Conservation (phyloP, 2,888 invertebrate genomes). For the Dryadula phaetusa region DNA sequence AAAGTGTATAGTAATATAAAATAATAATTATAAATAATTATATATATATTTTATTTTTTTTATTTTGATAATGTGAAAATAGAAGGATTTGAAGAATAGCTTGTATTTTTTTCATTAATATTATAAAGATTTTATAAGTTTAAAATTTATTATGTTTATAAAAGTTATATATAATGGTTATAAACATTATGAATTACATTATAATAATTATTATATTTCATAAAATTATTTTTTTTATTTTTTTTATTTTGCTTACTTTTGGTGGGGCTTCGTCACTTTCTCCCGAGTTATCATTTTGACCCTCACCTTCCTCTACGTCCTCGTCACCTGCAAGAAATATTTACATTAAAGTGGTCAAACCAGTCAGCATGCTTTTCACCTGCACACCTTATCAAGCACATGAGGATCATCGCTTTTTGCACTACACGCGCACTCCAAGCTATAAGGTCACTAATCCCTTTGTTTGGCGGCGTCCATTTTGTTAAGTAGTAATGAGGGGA, state of each 20-base stretch:
- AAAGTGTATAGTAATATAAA: too few species aligned
- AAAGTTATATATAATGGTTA: neutral
- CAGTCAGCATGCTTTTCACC: slow-evolving; percentile 61
- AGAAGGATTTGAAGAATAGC: too few species aligned
- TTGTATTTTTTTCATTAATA: too few species aligned
- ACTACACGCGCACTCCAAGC: slow-evolving; percentile 73
- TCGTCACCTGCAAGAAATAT: slow-evolving; percentile 84
- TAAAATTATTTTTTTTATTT: slow-evolving; percentile 1
- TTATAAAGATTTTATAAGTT: too few species aligned
- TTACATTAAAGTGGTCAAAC: slow-evolving; percentile 74
- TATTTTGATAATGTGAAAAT: too few species aligned
- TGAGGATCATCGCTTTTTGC: slow-evolving; percentile 58
- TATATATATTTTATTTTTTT: too few species aligned
- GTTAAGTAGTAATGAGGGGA: slow-evolving; percentile 89
- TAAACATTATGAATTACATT: neutral
- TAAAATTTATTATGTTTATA: neutral
- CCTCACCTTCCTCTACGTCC: slow-evolving; percentile 88
- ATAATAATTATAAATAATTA: too few species aligned
- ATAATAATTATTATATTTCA: neutral
- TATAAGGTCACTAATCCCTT: slow-evolving; percentile 88
- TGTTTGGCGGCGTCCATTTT: slow-evolving; percentile 92
- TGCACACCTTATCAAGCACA: slow-evolving; percentile 59
- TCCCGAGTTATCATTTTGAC: slow-evolving; percentile 88
- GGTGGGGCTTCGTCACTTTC: slow-evolving; percentile 89
- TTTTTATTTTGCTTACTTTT: slow-evolving; percentile 67